A percentile compares a stretch with the other conserved stretches of the same genome.
phyloP scores from a whole-genome alignment of 2,888 invertebrate genomes.

The Lepidonotus clava region DNA sequence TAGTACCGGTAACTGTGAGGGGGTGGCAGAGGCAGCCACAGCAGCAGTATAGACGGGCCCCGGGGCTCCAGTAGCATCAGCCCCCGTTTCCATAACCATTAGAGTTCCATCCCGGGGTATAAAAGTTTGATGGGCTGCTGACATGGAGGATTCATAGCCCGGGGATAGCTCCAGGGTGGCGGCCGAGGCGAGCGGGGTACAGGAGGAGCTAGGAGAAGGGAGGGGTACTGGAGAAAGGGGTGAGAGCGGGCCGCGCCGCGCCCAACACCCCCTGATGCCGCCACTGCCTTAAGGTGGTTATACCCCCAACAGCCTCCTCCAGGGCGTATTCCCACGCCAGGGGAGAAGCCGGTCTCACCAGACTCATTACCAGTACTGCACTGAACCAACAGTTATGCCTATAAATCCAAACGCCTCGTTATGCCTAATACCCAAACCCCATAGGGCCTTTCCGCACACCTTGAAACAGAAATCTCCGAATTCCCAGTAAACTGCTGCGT shows the following conservation, averaged over 20 bases:
- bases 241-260: conserved; percentile 31
- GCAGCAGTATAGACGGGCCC: not conserved
- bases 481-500: no score
- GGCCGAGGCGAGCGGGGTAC: not conserved
- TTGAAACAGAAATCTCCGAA: no score
- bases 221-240: not conserved
- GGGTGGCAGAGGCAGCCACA: not conserved
- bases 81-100: conserved; percentile 42
- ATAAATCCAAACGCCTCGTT: not conserved
- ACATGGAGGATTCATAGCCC: conserved; percentile 50
- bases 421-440: no score
- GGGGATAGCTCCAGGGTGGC: not conserved
- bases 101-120: conserved; percentile 38
- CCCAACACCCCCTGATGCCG: not conserved
- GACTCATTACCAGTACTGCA: not conserved
- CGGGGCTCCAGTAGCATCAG: no score
- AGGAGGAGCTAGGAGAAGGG: not conserved
- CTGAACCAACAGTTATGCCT: not conserved
- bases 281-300: conserved; percentile 44
- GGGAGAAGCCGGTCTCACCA: not conserved
- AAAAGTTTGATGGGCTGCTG: conserved; percentile 44
- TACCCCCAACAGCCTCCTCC: not conserved
- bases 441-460: no score
- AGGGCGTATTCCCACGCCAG: not conserved
- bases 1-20: no score